Percentiles rank a stretch among this genome's conserved stretches.
Evolutionary conservation across 2,797 vertebrate species (phyloP).

Genomic region (Cuculus canorus): DNA sequence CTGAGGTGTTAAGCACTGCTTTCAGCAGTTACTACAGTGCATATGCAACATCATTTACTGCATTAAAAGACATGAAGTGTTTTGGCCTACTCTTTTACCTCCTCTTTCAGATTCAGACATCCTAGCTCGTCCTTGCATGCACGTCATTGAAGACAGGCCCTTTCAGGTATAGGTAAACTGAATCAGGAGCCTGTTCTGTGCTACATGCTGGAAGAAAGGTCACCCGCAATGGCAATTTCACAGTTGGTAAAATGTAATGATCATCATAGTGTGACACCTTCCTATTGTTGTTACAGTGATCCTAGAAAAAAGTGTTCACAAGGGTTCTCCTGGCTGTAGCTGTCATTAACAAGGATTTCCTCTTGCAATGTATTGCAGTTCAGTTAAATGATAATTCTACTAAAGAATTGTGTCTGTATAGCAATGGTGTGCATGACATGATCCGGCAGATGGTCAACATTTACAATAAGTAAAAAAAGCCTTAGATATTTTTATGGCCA

Average conservation of each 20-base stretch:
- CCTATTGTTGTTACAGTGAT: background rate
- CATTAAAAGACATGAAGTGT: background rate
- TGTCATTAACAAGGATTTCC: background rate
- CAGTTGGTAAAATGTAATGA: background rate
- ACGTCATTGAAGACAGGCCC: background rate
- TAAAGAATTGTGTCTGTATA: background rate
- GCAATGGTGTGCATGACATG: background rate
- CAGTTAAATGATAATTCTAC: background rate
- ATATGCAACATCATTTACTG: background rate
- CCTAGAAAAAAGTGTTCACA: background rate
- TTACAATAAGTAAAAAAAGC: background rate
- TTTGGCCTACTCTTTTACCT: background rate
- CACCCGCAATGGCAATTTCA: background rate
- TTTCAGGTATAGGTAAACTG: background rate
- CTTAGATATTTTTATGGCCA: background rate
- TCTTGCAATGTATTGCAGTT: background rate
- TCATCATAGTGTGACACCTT: background rate
- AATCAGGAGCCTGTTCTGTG: background rate
- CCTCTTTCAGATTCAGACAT: background rate
- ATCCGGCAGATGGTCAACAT: background rate
- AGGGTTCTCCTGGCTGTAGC: background rate
- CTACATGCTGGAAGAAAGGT: background rate
- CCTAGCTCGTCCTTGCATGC: background rate
- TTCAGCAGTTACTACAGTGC: background rate
- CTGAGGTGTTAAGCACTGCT: background rate